Conservation (phyloP, 2,888 invertebrate genomes). For the Strigamia crassipes region DNA sequence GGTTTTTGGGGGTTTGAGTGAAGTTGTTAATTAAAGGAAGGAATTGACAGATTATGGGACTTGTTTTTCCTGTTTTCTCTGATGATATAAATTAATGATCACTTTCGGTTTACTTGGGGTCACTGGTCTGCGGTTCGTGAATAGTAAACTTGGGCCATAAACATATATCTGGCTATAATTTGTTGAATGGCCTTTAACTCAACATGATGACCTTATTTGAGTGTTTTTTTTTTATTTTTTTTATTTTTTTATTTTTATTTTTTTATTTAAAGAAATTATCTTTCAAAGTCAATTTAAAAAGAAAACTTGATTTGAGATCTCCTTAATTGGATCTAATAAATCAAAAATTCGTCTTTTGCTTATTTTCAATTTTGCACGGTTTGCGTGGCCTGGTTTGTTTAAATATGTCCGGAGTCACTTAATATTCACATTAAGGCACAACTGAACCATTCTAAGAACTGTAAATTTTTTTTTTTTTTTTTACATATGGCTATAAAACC, state of each 20-base stretch:
- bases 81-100: slow-evolving; percentile 17
- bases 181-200: neutral
- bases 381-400: neutral
- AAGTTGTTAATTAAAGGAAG: neutral
- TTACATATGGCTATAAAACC: no score
- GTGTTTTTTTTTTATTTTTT: neutral
- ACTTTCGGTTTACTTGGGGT: neutral
- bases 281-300: neutral
- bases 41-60: slow-evolving; percentile 25
- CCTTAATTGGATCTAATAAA: neutral
- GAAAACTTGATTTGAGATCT: neutral
- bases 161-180: neutral
- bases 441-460: no score
- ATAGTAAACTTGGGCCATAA: neutral
- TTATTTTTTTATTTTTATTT: no score
- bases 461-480: no score
- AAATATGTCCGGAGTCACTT: no score
- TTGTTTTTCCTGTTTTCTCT: slow-evolving; percentile 22
- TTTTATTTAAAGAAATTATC: neutral
- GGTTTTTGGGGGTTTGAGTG: neutral
- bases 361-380: neutral
- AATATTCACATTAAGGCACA: no score
- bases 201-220: neutral
- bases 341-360: neutral
- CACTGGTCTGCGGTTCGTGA: neutral